phyloP scores from a whole-genome alignment of 2,113 vertebrate species.

The Channa argus region DNA sequence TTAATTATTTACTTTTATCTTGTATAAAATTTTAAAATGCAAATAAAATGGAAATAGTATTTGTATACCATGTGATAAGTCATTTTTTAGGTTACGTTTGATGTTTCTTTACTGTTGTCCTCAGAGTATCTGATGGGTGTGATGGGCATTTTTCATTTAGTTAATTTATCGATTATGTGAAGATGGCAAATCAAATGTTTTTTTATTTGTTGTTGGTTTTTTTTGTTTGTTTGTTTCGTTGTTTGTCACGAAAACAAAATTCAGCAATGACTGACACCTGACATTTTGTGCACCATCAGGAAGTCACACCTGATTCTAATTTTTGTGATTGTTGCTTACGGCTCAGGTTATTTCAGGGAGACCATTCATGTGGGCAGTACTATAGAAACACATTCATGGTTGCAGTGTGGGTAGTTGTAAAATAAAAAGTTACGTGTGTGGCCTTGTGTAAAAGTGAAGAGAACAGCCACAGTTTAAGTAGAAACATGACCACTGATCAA shows the following conservation, averaged over 20 bases:
- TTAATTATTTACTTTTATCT: constrained; percentile 82
- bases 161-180: too few species aligned
- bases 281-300: neutral
- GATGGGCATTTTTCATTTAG: neutral
- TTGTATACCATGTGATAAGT: constrained; percentile 72
- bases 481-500: neutral
- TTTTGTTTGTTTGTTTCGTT: too few species aligned
- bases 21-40: constrained; percentile 83
- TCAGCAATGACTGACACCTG: too few species aligned
- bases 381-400: neutral
- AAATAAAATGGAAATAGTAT: constrained; percentile 83
- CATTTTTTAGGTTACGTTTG: neutral
- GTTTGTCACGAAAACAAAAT: too few species aligned
- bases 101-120: neutral
- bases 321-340: constrained; percentile 50
- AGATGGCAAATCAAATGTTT: too few species aligned
- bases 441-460: neutral
- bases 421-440: neutral
- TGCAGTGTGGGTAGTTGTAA: neutral
- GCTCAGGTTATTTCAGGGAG: neutral
- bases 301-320: constrained; percentile 61
- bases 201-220: too few species aligned
- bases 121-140: neutral
- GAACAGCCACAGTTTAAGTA: neutral
- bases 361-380: neutral